These are phyloP conservation scores for Hypolimnas misippus DNA, from an alignment of 2,888 invertebrate species.

Conservation along the genomic window DNA sequence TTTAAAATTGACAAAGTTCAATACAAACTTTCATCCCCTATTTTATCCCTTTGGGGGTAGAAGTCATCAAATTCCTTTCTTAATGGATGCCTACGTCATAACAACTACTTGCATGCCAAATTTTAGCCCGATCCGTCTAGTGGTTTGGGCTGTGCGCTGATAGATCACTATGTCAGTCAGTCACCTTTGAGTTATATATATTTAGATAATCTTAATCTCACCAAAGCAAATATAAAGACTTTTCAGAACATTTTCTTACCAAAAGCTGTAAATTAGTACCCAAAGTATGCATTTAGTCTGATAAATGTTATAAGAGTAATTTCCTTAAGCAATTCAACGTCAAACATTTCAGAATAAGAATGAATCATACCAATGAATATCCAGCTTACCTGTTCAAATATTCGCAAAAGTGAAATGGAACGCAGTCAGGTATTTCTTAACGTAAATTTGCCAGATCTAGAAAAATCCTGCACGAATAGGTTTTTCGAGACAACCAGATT, in stretches of 20 bases:
- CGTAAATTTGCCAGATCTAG: slow-evolving; percentile 39
- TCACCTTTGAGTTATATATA: no score
- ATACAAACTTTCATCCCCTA: no score
- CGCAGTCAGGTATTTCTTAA: slow-evolving; percentile 38
- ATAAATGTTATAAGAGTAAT: slow-evolving; percentile 7
- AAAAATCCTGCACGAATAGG: slow-evolving; percentile 36
- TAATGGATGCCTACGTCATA: no score
- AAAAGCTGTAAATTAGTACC: background rate
- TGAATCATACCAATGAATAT: slow-evolving; percentile 5
- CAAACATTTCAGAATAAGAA: slow-evolving; percentile 14
- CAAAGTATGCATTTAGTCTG: background rate
- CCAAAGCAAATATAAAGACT: no score
- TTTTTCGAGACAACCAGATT: slow-evolving; percentile 42
- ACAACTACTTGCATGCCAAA: no score
- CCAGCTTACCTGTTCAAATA: slow-evolving; percentile 12
- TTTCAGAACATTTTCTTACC: background rate
- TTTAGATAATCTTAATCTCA: no score
- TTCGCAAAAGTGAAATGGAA: slow-evolving; percentile 36
- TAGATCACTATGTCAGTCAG: no score
- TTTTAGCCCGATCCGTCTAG: no score
- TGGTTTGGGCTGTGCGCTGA: no score
- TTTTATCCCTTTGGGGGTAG: no score
- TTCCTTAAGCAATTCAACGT: slow-evolving; percentile 8
- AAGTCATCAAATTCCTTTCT: no score
- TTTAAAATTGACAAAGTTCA: no score